Conservation (phyloP, 92 coral and sea anemone species). For the Porites cylindrica region DNA sequence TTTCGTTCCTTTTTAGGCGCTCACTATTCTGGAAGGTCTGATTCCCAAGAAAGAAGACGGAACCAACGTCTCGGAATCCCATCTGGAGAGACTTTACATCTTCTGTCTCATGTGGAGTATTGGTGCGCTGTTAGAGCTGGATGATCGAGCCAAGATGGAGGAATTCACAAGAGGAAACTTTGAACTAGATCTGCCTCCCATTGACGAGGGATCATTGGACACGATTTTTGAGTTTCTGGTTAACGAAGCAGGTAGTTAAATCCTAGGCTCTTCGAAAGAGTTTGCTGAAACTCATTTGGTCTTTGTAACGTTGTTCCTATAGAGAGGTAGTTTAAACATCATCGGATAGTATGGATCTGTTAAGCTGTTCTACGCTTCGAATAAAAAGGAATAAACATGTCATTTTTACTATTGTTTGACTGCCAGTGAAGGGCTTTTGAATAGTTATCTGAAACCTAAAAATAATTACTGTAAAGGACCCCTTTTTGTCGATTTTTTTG, state of each 20-base stretch:
- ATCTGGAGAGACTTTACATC: constrained; percentile 80
- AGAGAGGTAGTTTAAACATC: too few relatives aligned
- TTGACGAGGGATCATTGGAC: constrained; percentile 62
- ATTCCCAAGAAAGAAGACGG: constrained; percentile 86
- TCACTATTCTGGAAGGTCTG: constrained; percentile 80
- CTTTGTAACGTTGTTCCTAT: too few relatives aligned
- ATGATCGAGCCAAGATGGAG: constrained; percentile 88
- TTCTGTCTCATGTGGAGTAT: constrained; percentile 91
- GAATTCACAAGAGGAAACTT: constrained; percentile 70
- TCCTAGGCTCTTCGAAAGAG: neutral
- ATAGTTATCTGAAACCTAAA: too few relatives aligned
- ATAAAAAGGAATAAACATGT: too few relatives aligned
- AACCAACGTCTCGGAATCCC: constrained; percentile 68
- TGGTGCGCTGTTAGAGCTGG: constrained; percentile 86
- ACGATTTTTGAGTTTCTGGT: constrained; percentile 89
- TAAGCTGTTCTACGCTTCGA: too few relatives aligned
- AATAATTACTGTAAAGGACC: too few relatives aligned
- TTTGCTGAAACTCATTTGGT: neutral
- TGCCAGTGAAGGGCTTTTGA: too few relatives aligned
- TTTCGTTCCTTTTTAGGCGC: constrained; percentile 54
- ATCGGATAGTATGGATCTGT: too few relatives aligned
- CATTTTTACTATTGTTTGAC: too few relatives aligned
- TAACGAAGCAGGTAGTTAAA: constrained; percentile 69
- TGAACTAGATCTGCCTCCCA: constrained; percentile 75
- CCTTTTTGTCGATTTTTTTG: too few relatives aligned